A percentile compares a stretch with the other conserved stretches of the same genome.
Evolutionary conservation across 2,113 vertebrate genomes (phyloP).

Genomic region (Glaucidium brasilianum): DNA sequence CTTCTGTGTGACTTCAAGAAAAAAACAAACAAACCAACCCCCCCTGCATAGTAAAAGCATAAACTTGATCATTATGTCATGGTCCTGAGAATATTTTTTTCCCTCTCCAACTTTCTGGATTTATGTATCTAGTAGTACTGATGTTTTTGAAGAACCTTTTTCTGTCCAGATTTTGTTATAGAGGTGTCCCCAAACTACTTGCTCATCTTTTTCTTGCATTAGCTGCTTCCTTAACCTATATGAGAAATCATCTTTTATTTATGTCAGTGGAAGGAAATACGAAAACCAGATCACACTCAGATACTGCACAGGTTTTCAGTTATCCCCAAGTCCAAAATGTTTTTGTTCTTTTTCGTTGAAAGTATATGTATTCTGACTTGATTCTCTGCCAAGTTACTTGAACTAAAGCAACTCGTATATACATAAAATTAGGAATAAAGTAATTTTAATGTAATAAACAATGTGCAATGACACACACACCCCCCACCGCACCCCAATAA

Average conservation of each 20-base stretch:
- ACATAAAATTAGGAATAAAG: not conserved
- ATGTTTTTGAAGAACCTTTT: not conserved
- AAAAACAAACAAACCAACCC: not conserved
- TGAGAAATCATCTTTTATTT: not conserved
- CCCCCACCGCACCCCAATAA: not conserved
- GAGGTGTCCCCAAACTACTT: not conserved
- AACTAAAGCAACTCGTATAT: not conserved
- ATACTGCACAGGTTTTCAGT: not conserved
- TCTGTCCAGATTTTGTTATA: not conserved
- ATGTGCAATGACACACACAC: not conserved
- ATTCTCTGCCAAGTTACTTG: not conserved
- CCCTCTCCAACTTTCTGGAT: not conserved
- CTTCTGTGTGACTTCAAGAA: not conserved
- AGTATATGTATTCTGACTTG: not conserved
- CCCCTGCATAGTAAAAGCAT: not conserved
- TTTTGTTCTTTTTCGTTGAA: not conserved
- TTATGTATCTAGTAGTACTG: not conserved
- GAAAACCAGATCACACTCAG: not conserved
- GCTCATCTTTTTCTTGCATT: not conserved
- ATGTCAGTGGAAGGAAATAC: not conserved
- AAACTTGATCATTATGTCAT: not conserved
- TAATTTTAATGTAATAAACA: not conserved
- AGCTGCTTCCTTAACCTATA: not conserved
- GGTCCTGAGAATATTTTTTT: not conserved
- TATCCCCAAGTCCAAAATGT: not conserved